Base-by-base conservation (phyloP, 2,113 vertebrate species). In the Ploceus nigricollis region DNA sequence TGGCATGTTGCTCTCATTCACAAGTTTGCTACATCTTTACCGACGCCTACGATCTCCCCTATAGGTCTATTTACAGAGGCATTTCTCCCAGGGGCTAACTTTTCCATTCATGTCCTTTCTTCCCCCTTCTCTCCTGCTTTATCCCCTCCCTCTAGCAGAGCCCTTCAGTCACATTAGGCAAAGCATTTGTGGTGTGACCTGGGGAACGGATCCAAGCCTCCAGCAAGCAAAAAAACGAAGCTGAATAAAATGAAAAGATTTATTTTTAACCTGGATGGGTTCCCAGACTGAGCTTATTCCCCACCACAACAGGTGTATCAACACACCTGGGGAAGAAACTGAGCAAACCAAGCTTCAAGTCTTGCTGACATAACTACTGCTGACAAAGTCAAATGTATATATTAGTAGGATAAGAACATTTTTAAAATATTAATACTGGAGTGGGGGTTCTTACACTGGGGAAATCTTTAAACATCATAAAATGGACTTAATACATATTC, bases 401-500 rank as follows among this genome's bases (percentile, higher is more conserved):
- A 56, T 56, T 31, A 77, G 24, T 15, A 66, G 16, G 54, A 48
- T 2, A 70, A 37, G 31, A 81, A 81, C 11, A 56, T 57, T 90
- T 93, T 71, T 5, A 31, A 51, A 86, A 78, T 44, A 73, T 61
- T 81, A 71, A 60, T 71, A 64, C 25, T 81, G 33, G 45, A 83
- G 28, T 42, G 51, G 23, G 42, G 79, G 69, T 78, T 90, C 82
- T 90, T 15, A 1, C 68, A 80, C 48, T 18, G 21, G 76, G 69
- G 87, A 92, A 75, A 82, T 91, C 89, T 96, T 92, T 58, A 82
- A 91, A 73, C 89, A 88, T 77, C 79, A 93, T 86, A 86, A 94
- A 96, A 93, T 68, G 90, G 90, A 94, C 93, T 94, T 92, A 92
- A 91, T 96, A 95, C 54, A 82, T 90, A 86, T 75, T 87, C 92